Percentiles rank a stretch among this genome's conserved stretches.
phyloP scores from a whole-genome alignment of 2,888 invertebrate genomes.

The Euphydryas editha region DNA sequence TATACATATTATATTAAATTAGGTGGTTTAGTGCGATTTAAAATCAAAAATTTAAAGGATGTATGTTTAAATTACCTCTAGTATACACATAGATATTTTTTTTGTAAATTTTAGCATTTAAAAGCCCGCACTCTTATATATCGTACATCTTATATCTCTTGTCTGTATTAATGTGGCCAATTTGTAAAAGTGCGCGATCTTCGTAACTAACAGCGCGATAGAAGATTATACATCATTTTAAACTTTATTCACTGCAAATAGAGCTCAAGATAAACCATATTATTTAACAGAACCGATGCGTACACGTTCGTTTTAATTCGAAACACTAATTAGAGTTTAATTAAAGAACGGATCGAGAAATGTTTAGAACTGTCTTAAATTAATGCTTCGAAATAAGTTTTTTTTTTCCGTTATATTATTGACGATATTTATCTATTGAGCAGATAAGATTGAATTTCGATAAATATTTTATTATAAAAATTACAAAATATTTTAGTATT shows the following conservation, averaged over 20 bases:
- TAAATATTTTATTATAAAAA: neutral
- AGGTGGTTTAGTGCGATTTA: no score
- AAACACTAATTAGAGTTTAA: conserved; percentile 68
- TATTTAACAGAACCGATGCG: conserved; percentile 29
- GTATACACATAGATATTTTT: no score
- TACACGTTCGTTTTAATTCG: conserved; percentile 57
- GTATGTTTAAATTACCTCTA: no score
- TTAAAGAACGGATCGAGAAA: conserved; percentile 53
- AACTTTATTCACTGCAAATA: conserved; percentile 34
- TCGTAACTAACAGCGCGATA: conserved; percentile 42
- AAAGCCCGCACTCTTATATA: conserved; percentile 43
- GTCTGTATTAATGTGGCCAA: conserved; percentile 78
- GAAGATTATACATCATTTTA: conserved; percentile 27
- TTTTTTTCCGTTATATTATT: conserved; percentile 3
- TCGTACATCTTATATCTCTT: conserved; percentile 46
- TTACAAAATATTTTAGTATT: no score
- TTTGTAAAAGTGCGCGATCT: conserved; percentile 79
- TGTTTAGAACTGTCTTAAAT: conserved; percentile 21
- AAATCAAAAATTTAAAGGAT: no score
- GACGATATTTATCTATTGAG: neutral
- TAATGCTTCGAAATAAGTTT: conserved; percentile 7
- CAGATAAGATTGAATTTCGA: neutral
- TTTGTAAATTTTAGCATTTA: neutral
- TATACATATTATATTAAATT: no score
- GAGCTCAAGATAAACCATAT: conserved; percentile 27